phyloP scores from a whole-genome alignment of 2,797 vertebrate species.

The Notamacropus eugenii region DNA sequence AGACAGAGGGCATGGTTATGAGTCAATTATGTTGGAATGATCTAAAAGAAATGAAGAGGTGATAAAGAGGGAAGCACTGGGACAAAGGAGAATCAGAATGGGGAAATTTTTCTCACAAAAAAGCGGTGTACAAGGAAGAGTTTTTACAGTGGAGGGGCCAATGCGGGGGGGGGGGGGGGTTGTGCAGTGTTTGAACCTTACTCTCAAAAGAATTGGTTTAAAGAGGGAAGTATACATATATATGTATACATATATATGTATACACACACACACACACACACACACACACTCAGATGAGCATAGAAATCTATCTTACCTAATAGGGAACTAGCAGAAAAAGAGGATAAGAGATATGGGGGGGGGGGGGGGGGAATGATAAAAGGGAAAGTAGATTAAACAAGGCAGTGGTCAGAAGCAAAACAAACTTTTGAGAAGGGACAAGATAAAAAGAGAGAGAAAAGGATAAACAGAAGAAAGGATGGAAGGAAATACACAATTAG shows the following conservation, averaged over 20 bases:
- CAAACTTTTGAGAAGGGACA: background rate
- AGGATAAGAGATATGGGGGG: background rate
- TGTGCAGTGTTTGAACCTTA: background rate
- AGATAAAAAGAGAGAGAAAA: background rate
- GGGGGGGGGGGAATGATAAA: background rate
- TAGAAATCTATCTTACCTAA: background rate
- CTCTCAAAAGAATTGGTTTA: background rate
- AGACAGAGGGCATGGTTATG: background rate
- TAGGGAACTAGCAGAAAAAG: background rate
- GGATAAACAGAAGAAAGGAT: background rate
- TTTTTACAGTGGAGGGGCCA: background rate
- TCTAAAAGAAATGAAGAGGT: background rate
- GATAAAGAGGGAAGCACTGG: background rate
- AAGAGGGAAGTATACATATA: background rate
- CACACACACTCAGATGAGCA: background rate
- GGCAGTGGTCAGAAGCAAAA: background rate
- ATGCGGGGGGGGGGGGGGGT: background rate
- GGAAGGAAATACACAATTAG: background rate
- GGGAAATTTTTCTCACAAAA: background rate
- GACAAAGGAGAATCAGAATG: background rate
- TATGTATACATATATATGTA: too few relatives aligned
- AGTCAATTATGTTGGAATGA: background rate
- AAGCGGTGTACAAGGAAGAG: background rate
- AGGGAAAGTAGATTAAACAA: background rate
- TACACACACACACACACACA: too few relatives aligned